Evolutionary conservation across 92 coral and sea anemone genomes (phyloP).

Genomic region (Hydrozoanthus gracilis): DNA sequence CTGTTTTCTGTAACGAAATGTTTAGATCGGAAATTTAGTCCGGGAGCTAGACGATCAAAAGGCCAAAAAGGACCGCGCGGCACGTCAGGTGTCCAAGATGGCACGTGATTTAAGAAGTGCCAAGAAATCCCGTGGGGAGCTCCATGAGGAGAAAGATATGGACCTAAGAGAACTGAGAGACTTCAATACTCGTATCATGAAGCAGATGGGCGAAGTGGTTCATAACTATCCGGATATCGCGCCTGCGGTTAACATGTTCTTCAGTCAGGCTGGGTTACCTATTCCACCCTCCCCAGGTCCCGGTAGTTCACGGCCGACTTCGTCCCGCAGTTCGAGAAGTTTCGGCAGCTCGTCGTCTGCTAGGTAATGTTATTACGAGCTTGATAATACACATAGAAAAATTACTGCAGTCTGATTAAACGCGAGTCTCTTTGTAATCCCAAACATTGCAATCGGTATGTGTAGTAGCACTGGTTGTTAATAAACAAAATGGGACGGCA

Average conservation of each 20-base stretch:
- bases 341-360: slow-evolving; percentile 87
- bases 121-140: slow-evolving; percentile 91
- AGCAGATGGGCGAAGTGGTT: slow-evolving; percentile 95
- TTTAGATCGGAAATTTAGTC: slow-evolving; percentile 66
- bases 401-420: too few relatives aligned
- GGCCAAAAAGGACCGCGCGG: slow-evolving; percentile 88
- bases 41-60: slow-evolving; percentile 95
- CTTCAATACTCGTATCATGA: slow-evolving; percentile 87
- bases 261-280: slow-evolving; percentile 98
- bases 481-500: too few relatives aligned
- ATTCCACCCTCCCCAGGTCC: slow-evolving; percentile 99
- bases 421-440: too few relatives aligned
- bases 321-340: slow-evolving; percentile 87
- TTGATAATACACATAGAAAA: too few relatives aligned
- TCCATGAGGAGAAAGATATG: slow-evolving; percentile 97
- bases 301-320: slow-evolving; percentile 82
- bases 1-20: too few relatives aligned
- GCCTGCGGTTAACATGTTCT: slow-evolving; percentile 91
- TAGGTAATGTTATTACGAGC: slow-evolving; percentile 62
- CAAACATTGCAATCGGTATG: too few relatives aligned
- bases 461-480: too few relatives aligned
- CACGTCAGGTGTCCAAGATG: slow-evolving; percentile 83
- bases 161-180: slow-evolving; percentile 94
- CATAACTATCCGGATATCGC: slow-evolving; percentile 91
- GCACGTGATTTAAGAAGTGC: slow-evolving; percentile 93